These are phyloP conservation scores for Papilio xuthus DNA, from an alignment of 1,140 invertebrate genomes.

Conservation along the genomic window DNA sequence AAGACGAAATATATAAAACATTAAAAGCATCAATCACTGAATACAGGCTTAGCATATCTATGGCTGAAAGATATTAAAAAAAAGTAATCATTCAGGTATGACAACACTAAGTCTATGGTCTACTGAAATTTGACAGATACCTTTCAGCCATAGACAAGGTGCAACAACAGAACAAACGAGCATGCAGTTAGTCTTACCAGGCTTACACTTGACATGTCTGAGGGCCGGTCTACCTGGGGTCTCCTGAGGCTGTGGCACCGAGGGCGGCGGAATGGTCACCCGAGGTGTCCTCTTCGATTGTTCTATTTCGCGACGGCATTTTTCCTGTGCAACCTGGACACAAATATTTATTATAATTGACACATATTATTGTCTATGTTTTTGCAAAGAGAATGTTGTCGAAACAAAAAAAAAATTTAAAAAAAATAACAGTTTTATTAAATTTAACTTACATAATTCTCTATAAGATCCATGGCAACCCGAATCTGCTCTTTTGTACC, in stretches of 20 bases:
- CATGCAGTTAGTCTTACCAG: constrained; percentile 75
- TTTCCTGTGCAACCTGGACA: constrained; percentile 70
- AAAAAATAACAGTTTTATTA: too few species aligned
- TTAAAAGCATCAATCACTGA: neutral
- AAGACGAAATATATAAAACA: constrained; percentile 6
- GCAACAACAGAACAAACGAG: constrained; percentile 6
- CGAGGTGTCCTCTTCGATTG: constrained; percentile 67
- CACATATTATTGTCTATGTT: too few species aligned
- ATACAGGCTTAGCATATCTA: neutral
- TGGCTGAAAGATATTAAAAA: constrained; percentile 5
- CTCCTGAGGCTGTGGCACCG: constrained; percentile 35
- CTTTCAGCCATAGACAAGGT: constrained; percentile 21
- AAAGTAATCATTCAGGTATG: neutral
- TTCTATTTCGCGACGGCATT: constrained; percentile 70
- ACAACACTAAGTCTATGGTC: neutral
- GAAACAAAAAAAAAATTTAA: too few species aligned
- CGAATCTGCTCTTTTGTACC: constrained; percentile 81
- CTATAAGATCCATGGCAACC: constrained; percentile 62
- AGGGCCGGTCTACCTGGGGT: constrained; percentile 40
- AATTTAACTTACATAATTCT: constrained; percentile 57
- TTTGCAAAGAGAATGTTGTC: too few species aligned
- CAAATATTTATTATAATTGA: neutral
- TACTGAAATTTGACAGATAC: neutral
- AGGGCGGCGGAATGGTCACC: constrained; percentile 45
- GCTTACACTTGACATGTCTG: constrained; percentile 62